Evolutionary conservation across 2,888 invertebrate genomes (phyloP), one percentile per base, ranked within the genome.

Genomic region (Biston betularia): DNA sequence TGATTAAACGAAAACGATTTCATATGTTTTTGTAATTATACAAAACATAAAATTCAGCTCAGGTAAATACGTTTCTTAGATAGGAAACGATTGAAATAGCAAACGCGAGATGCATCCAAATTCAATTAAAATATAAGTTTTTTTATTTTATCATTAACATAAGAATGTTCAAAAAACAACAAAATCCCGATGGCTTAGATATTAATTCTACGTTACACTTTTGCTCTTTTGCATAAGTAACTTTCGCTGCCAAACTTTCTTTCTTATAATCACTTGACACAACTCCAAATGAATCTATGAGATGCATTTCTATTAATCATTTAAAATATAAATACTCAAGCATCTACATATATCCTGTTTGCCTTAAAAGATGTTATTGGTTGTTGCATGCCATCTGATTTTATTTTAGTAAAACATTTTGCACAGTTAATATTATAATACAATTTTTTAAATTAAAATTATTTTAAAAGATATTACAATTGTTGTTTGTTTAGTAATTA

Each of bases 151-250:
- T 35, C 14, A 72, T 74, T 72, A 64, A n/a, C 71, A 74, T 72
- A 71, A 49, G 45, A 67, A 65, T 65, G 64, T 62, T 52, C 24
- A 42, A 65, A 66, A 62, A 55, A 54, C 58, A 67, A 69, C 57
- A 35, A 66, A 59, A 58, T 14, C 42, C 44, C 67, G 60, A 62
- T 67, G 40, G 68, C 35, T 71, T 62, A 68, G 60, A 69, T 65
- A 61, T 68, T 64, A 62, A 60, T 44, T 65, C 65, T 62, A 61
- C 59, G 62, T 65, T 63, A 68, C 50, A 57, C 69, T 68, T 68
- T 70, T 63, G 63, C 66, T 70, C 45, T 63, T 72, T 72, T 74
- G 70, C 74, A 74, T 74, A 72, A 63, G 49, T 63, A 63, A 55
- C 67, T 68, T 68, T 68, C 67, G 63, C 67, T 66, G 57, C 46